Evolutionary conservation across 2,113 vertebrate genomes (phyloP).

Genomic region (Chelonoidis abingdonii): DNA sequence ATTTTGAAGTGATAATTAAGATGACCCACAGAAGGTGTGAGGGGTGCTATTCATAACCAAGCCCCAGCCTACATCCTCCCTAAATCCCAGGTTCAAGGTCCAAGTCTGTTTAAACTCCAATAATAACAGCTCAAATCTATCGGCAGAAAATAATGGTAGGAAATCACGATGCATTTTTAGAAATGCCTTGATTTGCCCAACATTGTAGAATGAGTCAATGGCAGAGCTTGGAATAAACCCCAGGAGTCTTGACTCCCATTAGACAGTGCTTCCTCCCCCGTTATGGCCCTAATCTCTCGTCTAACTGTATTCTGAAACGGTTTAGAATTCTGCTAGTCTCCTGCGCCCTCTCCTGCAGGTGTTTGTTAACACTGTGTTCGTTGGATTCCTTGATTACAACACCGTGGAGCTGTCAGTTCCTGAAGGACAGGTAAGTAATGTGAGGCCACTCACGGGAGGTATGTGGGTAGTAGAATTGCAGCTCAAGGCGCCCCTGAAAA

Average conservation of each 20-base stretch:
- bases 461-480: neutral
- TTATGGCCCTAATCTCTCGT: neutral
- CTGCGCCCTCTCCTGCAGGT: slow-evolving; percentile 81
- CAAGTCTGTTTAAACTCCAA: fast-evolving
- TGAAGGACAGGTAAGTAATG: slow-evolving; percentile 84
- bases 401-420: slow-evolving; percentile 82
- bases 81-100: neutral
- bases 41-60: neutral
- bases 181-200: neutral
- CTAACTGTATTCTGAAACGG: fast-evolving
- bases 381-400: slow-evolving; percentile 89
- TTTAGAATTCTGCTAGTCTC: neutral
- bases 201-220: neutral
- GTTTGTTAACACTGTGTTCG: slow-evolving; percentile 88
- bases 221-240: neutral
- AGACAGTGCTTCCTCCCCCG: neutral
- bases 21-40: no score
- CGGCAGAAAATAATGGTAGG: neutral
- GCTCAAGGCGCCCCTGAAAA: fast-evolving
- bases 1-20: no score
- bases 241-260: neutral
- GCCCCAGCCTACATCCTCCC: neutral
- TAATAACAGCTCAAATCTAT: neutral
- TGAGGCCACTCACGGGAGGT: neutral
- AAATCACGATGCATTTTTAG: neutral